Evolutionary conservation across 2,113 vertebrate genomes (phyloP), one percentile per base, ranked within the genome.

Genomic region (Aix galericulata): DNA sequence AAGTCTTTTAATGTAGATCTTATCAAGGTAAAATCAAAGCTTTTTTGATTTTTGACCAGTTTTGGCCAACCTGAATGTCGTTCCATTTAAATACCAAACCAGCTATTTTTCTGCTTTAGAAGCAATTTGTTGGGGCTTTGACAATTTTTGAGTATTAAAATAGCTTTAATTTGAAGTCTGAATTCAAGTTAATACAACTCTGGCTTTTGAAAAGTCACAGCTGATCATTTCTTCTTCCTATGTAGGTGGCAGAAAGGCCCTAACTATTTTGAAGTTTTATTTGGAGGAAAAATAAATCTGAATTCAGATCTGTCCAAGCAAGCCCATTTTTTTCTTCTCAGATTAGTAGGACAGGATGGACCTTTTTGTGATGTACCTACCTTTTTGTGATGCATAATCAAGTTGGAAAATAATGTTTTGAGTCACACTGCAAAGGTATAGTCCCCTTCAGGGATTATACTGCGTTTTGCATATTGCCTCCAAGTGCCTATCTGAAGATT

Each of bases 241-340:
- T 4, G 11, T 66, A 63, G 14, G 48, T 63, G 48, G 26, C 31
- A 68, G 52, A 86, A 88, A 67, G 26, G 26, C 23, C 67, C 11
- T 82, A 53, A 82, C 25, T 90, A 55, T 77, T 86, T 90, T 88
- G 11, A 79, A 74, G 55, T 31, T 88, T 8, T 74, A 26, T 77
- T 74, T 96, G 46, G 34, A 63, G 25, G 63, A 88, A n/a, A 78
- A 88, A 77, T 42, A 60, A 71, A 71, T 86, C 66, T 58, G 0
- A 68, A 58, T 91, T 83, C 60, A 56, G n/a, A 29, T 38, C 4
- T 86, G 22, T 88, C 46, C 23, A 42, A 80, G 17, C 34, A 34
- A 71, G 21, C 14, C 21, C 9, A 17, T n/a, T 23, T 32, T 20
- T n/a, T 36, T 26, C 40, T 66, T 7, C 38, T 52, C 4, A 26